Percentiles rank a stretch among this genome's conserved stretches.
Conservation (phyloP, 2,888 invertebrate genomes). For the Apodemia duryi region DNA sequence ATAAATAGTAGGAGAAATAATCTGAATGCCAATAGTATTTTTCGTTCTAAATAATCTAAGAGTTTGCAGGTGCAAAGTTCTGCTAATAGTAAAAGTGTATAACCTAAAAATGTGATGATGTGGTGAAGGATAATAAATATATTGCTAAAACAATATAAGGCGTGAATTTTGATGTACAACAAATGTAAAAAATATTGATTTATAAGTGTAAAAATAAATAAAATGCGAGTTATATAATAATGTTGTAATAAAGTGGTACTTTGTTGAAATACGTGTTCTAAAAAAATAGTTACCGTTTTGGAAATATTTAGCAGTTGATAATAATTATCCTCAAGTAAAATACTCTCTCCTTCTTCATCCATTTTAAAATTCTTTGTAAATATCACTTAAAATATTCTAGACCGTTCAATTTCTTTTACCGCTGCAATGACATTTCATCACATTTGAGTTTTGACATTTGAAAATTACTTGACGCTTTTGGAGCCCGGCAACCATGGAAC, state of each 20-base stretch:
- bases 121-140: not conserved
- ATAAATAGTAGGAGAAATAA: not conserved
- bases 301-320: constrained; percentile 93
- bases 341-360: constrained; percentile 85
- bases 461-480: not conserved
- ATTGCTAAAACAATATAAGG: not conserved
- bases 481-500: too few relatives aligned
- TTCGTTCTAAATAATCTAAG: not conserved
- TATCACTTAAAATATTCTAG: constrained; percentile 31
- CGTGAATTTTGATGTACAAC: not conserved
- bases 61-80: not conserved
- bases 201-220: constrained; percentile 8
- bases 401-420: constrained; percentile 40
- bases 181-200: not conserved
- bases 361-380: constrained; percentile 45
- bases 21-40: not conserved
- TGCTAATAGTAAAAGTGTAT: not conserved
- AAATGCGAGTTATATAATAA: constrained; percentile 44
- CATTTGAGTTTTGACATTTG: not conserved
- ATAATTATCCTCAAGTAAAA: constrained; percentile 88
- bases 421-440: constrained; percentile 38
- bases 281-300: constrained; percentile 83
- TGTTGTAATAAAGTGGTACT: constrained; percentile 40
- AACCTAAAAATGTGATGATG: constrained; percentile 4
- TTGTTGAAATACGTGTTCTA: constrained; percentile 36